These are phyloP conservation scores for Cyclophora punctaria DNA, from an alignment of 2,888 invertebrate species.

Conservation along the genomic window DNA sequence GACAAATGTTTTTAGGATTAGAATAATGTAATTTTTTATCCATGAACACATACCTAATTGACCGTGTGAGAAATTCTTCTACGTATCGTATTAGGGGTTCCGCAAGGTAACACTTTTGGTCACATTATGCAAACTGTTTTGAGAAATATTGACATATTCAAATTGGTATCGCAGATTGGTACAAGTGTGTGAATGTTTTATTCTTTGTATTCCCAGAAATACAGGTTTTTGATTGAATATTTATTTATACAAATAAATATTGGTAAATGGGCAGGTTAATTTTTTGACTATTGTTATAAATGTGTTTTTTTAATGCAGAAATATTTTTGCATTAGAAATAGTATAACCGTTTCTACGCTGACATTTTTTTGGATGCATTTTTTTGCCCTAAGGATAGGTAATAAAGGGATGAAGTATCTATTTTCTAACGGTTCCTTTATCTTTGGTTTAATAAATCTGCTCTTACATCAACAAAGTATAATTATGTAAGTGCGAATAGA, in stretches of 20 bases:
- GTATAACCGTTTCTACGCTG: neutral
- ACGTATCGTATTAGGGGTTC: constrained; percentile 5
- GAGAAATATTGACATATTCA: constrained; percentile 45
- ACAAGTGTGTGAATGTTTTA: constrained; percentile 54
- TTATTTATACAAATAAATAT: too few relatives aligned
- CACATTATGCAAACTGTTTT: constrained; percentile 33
- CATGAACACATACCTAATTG: constrained; percentile 51
- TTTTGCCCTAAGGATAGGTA: too few relatives aligned
- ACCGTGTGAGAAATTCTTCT: constrained; percentile 45
- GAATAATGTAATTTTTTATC: constrained; percentile 46
- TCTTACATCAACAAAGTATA: too few relatives aligned
- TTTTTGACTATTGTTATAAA: constrained; percentile 3
- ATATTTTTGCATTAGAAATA: neutral
- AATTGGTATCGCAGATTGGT: constrained; percentile 27
- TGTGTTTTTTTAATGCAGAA: neutral
- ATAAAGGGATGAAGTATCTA: too few relatives aligned
- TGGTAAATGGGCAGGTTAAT: constrained; percentile 16
- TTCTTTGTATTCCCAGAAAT: constrained; percentile 37
- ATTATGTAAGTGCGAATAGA: too few relatives aligned
- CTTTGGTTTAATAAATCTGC: too few relatives aligned
- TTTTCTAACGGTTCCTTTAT: too few relatives aligned
- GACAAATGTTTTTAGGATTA: constrained; percentile 51
- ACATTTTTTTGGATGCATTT: neutral
- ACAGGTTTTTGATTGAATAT: constrained; percentile 15
- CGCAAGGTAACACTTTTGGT: constrained; percentile 20